Base-by-base conservation (phyloP, 2,888 invertebrate genomes). In the Mesochorus sp. region DNA sequence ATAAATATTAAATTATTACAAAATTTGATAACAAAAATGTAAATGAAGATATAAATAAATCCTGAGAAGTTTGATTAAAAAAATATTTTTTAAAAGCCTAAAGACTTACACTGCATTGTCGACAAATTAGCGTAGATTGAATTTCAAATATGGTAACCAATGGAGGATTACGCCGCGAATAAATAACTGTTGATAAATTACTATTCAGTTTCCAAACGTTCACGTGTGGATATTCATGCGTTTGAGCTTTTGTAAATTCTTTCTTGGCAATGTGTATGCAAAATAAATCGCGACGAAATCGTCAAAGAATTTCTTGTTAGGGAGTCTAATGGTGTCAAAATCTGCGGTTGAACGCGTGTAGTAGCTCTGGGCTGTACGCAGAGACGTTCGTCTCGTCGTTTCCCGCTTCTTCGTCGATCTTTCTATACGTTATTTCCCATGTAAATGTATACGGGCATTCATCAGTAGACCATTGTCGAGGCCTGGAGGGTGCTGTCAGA, bases 381-480 rank as follows among this genome's bases (percentile, higher is more conserved):
- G 37, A 39, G 39, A 21, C 28, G 64, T 51, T 37, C 61, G 84
- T 84, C 83, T 83, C 83, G 79, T 80, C 76, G 80, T 80, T 51
- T 21, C 42, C 53, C 31, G 79, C 80, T 82, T 81, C 83, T 84
- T 81, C 84, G 84, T 82, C 83, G 84, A 84, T 83, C 82, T 80
- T 83, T 77, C 79, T 81, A 79, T 80, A 81, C 61, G 82, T 83
- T 85, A 89, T 88, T 89, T 88, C 84, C 86, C 85, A 89, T 89
- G 89, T 89, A 89, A 89, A 89, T 89, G 84, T 89, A 89, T 89
- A 89, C 88, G 85, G 83, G 85, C 86, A 88, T 89, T 89, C 89
- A 88, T 89, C 89, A 89, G 84, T 47, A 28, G 75, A 75, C 79
- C 67, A 79, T 79, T 79, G 79, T 79, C 74, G 66, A 67, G 61